Percentiles rank a stretch among this genome's conserved stretches.
Evolutionary conservation across 1,140 invertebrate genomes (phyloP).

Genomic region (Rhagoletis pomonella): DNA sequence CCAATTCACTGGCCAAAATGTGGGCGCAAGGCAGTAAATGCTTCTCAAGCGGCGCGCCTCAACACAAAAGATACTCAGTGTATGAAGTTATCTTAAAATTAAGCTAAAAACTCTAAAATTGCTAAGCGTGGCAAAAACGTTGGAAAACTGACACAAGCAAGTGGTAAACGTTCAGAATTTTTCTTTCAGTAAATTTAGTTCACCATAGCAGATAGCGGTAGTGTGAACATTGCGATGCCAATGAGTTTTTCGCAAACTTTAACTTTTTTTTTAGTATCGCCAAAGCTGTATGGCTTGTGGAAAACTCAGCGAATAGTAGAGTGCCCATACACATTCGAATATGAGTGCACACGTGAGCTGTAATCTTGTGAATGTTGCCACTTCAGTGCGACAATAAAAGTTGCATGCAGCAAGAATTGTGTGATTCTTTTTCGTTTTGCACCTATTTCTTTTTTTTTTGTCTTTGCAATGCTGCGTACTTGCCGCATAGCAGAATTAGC

Average conservation of each 20-base stretch:
- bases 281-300: not conserved
- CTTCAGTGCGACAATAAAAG: slow-evolving; percentile 39
- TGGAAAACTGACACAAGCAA: not conserved
- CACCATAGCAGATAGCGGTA: not conserved
- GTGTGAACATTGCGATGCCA: too few relatives aligned
- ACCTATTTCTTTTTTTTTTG: too few relatives aligned
- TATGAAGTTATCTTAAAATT: not conserved
- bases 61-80: too few relatives aligned
- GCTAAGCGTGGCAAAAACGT: not conserved
- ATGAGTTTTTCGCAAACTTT: not conserved
- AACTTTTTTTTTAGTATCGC: too few relatives aligned
- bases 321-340: not conserved
- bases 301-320: not conserved
- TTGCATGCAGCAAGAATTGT: slow-evolving; percentile 22
- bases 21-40: not conserved
- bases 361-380: slow-evolving; percentile 35
- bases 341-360: not conserved
- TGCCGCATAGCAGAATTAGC: not conserved
- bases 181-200: not conserved
- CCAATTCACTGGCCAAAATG: not conserved
- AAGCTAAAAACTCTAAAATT: slow-evolving; percentile 1
- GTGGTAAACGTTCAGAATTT: not conserved
- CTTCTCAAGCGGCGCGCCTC: not conserved
- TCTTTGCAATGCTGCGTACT: not conserved
- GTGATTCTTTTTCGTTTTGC: not conserved